Evolutionary conservation across 2,888 invertebrate genomes (phyloP).

Genomic region (Catonia carolina): DNA sequence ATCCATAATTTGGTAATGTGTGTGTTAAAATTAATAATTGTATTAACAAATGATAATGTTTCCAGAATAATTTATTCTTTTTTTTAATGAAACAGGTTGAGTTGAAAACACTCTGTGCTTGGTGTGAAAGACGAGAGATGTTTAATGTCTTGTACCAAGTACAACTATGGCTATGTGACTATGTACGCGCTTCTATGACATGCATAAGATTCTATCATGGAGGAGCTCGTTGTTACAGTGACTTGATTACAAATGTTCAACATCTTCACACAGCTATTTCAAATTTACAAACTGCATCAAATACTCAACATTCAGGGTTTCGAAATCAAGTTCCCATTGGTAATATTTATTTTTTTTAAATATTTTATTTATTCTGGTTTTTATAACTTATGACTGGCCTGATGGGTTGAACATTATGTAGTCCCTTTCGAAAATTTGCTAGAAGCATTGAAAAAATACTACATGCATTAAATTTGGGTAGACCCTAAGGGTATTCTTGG

Average conservation of each 20-base stretch:
- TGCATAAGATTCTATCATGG: slow-evolving; percentile 69
- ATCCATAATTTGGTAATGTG: too few species aligned
- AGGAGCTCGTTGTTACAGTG: slow-evolving; percentile 50
- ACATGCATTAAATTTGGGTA: too few species aligned
- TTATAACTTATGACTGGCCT: too few species aligned
- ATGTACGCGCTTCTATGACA: slow-evolving; percentile 70
- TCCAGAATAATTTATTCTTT: too few species aligned
- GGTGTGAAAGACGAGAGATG: slow-evolving; percentile 60
- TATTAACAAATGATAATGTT: too few species aligned
- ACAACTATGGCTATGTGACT: slow-evolving; percentile 64
- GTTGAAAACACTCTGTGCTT: slow-evolving; percentile 61
- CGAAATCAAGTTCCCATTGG: neutral
- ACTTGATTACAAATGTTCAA: slow-evolving; percentile 48
- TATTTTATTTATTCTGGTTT: too few species aligned
- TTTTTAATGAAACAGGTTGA: too few species aligned
- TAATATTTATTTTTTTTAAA: neutral
- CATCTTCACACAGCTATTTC: slow-evolving; percentile 53
- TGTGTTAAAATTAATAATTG: too few species aligned
- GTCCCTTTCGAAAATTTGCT: too few species aligned
- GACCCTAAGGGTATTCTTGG: too few species aligned
- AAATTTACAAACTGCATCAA: slow-evolving; percentile 54
- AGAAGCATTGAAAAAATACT: too few species aligned
- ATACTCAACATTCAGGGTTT: neutral
- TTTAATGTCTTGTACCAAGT: slow-evolving; percentile 66
- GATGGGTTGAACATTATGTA: too few species aligned